phyloP scores from a whole-genome alignment of 2,113 vertebrate species.

The Trichechus manatus region DNA sequence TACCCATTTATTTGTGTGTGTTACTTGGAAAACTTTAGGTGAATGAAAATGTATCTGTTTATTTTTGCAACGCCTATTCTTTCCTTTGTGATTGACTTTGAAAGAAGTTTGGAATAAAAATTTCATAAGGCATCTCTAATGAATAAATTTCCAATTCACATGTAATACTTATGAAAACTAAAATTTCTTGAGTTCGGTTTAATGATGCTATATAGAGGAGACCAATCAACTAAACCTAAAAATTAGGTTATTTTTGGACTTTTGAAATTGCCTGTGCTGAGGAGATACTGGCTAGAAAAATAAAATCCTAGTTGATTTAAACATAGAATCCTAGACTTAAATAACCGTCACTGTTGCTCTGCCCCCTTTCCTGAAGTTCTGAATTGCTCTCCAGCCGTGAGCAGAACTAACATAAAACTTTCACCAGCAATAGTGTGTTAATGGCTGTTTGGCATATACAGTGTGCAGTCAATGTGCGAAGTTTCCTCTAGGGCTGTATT shows the following conservation, averaged over 20 bases:
- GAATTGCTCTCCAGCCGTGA: background rate
- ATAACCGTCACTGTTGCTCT: fast-evolving
- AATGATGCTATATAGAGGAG: background rate
- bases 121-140: slow-evolving; percentile 7
- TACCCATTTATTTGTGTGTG: background rate
- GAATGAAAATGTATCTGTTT: background rate
- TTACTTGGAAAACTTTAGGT: background rate
- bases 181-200: slow-evolving; percentile 14
- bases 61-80: background rate
- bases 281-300: background rate
- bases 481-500: background rate
- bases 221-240: background rate
- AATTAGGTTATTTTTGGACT: background rate
- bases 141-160: slow-evolving; percentile 6
- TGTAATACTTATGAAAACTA: background rate
- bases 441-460: background rate
- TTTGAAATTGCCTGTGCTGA: background rate
- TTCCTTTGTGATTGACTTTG: background rate
- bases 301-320: background rate
- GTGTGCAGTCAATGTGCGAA: background rate
- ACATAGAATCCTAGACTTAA: background rate
- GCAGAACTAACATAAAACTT: background rate
- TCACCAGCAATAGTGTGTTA: background rate
- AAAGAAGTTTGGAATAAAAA: background rate
- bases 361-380: background rate